Conservation (phyloP, 2,888 invertebrate genomes). For the Dermolepida albohirtum region DNA sequence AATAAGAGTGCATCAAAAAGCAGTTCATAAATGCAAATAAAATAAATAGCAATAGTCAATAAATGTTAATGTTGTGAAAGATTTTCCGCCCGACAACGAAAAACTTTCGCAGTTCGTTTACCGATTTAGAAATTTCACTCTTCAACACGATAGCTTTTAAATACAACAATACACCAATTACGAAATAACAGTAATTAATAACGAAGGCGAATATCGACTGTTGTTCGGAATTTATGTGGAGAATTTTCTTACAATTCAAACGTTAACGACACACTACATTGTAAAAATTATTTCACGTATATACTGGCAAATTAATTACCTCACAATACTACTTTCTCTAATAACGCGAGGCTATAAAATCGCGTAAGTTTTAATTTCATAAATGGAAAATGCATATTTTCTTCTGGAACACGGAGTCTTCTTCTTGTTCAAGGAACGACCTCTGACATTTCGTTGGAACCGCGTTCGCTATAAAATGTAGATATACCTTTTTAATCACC, state of each 20-base stretch:
- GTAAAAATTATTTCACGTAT: conserved; percentile 6
- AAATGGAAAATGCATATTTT: conserved; percentile 15
- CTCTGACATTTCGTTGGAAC: conserved; percentile 25
- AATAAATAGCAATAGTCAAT: no score
- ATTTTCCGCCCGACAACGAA: no score
- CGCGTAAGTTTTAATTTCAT: conserved; percentile 20
- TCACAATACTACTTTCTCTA: conserved; percentile 11
- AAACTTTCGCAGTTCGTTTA: no score
- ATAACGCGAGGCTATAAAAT: conserved; percentile 11
- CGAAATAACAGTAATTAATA: no score
- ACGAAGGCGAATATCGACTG: not conserved
- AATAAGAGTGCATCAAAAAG: no score
- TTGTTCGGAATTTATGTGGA: not conserved
- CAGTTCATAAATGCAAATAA: no score
- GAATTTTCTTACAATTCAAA: not conserved
- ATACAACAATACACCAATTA: no score
- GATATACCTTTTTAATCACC: conserved; percentile 34
- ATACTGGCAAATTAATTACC: conserved; percentile 11
- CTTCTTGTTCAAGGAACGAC: no score
- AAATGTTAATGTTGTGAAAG: no score
- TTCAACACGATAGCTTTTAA: no score
- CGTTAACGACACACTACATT: not conserved
- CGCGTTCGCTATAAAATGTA: conserved; percentile 19
- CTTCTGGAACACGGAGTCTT: not conserved
- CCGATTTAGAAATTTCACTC: no score